Conservation (phyloP, 1,140 invertebrate species). For the Drosophila truncata region DNA sequence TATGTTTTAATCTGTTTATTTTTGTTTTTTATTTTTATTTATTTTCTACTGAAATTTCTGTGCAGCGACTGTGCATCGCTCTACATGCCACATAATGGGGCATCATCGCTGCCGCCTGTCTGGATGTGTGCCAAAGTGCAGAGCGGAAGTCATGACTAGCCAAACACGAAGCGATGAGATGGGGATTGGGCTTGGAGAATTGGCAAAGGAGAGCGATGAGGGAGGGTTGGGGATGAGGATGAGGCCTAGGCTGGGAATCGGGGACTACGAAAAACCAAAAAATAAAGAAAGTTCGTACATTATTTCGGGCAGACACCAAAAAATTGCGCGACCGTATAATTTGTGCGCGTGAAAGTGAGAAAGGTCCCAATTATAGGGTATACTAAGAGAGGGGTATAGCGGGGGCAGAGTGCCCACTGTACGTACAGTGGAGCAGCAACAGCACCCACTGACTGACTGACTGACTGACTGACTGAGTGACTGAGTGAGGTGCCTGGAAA, state of each 20-base stretch:
- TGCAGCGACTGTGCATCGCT: conserved; percentile 49
- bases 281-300: conserved; percentile 81
- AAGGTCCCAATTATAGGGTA: conserved; percentile 79
- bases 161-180: conserved; percentile 79
- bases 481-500: conserved; percentile 57
- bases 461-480: conserved; percentile 6
- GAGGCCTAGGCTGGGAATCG: conserved; percentile 28
- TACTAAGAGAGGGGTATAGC: conserved; percentile 8
- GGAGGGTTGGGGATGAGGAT: neutral
- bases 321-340: conserved; percentile 73
- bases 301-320: conserved; percentile 78
- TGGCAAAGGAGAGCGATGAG: conserved; percentile 22
- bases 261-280: conserved; percentile 48
- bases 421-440: conserved; percentile 28
- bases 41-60: neutral
- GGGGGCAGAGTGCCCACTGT: neutral
- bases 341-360: conserved; percentile 83
- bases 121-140: conserved; percentile 69
- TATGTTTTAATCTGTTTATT: neutral
- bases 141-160: conserved; percentile 82
- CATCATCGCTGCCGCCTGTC: conserved; percentile 49
- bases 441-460: conserved; percentile 11
- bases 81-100: conserved; percentile 79
- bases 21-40: neutral
- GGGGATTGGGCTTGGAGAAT: conserved; percentile 48